A percentile compares a stretch with the other conserved stretches of the same genome.
Evolutionary conservation across 1,140 invertebrate genomes (phyloP).

Genomic region (Patella vulgata): DNA sequence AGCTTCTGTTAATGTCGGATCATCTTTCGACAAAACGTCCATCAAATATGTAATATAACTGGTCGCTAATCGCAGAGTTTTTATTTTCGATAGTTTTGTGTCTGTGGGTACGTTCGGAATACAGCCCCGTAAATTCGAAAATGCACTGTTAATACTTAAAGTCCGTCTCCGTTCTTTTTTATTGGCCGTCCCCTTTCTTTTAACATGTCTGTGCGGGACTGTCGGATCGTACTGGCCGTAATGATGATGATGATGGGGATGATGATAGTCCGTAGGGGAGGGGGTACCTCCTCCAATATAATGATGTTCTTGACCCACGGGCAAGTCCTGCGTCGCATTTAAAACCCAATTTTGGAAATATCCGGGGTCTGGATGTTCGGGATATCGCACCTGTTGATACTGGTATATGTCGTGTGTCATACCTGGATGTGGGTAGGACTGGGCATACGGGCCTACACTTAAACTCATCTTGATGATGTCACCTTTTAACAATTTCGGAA

Average conservation of each 20-base stretch:
- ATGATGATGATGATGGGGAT: conserved; percentile 21
- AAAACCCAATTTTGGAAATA: conserved; percentile 48
- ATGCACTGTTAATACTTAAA: conserved; percentile 94
- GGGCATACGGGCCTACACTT: conserved; percentile 39
- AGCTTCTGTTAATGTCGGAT: conserved; percentile 63
- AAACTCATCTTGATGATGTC: conserved; percentile 34
- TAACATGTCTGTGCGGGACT: conserved; percentile 47
- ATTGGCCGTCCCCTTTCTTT: conserved; percentile 73
- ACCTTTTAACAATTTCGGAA: too few species aligned
- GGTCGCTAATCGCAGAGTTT: conserved; percentile 70
- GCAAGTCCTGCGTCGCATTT: conserved; percentile 6
- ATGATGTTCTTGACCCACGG: conserved; percentile 1
- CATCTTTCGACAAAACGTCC: conserved; percentile 69
- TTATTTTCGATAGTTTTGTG: conserved; percentile 82
- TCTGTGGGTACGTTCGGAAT: conserved; percentile 96
- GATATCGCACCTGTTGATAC: conserved; percentile 26
- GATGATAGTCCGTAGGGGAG: conserved; percentile 19
- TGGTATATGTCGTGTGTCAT: conserved; percentile 30
- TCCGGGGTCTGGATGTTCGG: conserved; percentile 9
- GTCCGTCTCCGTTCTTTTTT: conserved; percentile 92
- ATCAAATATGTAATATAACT: conserved; percentile 70
- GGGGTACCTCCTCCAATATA: conserved; percentile 8
- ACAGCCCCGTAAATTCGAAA: conserved; percentile 88
- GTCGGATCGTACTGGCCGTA: conserved; percentile 48
- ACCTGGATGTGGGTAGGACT: conserved; percentile 40